phyloP scores from a whole-genome alignment of 2,888 invertebrate genomes.

The Gastrophysa polygoni region DNA sequence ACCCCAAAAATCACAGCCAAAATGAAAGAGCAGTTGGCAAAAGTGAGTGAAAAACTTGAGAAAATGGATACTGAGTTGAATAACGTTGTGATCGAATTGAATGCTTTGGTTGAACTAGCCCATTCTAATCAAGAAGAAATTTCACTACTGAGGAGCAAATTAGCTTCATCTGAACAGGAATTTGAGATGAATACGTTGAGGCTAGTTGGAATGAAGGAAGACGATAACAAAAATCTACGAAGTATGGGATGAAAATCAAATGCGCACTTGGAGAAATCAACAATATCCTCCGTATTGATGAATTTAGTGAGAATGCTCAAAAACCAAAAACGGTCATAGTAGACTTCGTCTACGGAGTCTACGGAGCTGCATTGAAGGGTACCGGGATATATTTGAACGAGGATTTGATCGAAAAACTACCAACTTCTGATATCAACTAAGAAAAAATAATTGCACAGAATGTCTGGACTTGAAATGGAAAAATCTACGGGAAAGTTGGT shows the following conservation, averaged over 20 bases:
- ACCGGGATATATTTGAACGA: background rate
- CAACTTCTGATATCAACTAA: slow-evolving; percentile 1
- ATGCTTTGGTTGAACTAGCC: background rate
- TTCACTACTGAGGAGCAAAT: background rate
- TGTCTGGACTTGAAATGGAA: background rate
- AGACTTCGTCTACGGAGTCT: background rate
- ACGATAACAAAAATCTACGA: background rate
- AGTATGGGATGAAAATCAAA: slow-evolving; percentile 1
- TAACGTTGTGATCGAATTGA: background rate
- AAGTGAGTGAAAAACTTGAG: background rate
- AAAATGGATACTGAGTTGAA: slow-evolving; percentile 1
- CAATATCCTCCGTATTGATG: background rate
- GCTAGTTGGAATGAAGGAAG: background rate
- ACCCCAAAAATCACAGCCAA: background rate
- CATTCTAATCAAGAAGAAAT: background rate
- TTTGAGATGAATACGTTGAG: background rate
- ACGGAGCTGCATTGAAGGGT: slow-evolving; percentile 2
- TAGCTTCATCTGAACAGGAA: background rate
- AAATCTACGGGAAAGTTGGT: background rate
- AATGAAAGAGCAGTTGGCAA: background rate
- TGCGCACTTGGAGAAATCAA: background rate
- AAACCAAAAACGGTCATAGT: background rate
- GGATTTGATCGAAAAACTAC: slow-evolving; percentile 1
- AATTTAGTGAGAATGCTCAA: background rate
- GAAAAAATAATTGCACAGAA: slow-evolving; percentile 1